Conservation (phyloP, 2,888 invertebrate genomes). For the Rhopalosiphum nymphaeae region DNA sequence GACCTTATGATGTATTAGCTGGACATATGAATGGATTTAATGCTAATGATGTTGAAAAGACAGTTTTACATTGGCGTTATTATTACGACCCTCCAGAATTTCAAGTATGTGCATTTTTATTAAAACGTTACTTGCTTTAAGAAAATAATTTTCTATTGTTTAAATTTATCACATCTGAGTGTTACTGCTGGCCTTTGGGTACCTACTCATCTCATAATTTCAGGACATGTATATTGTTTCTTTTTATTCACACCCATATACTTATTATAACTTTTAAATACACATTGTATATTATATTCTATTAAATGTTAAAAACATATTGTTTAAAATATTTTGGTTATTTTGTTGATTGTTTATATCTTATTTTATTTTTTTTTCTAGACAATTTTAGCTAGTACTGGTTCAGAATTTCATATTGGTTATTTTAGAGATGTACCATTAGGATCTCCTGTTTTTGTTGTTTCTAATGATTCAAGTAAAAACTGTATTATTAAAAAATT, state of each 20-base stretch:
- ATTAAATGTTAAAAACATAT: too few species aligned
- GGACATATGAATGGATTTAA: constrained; percentile 74
- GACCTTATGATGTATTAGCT: constrained; percentile 87
- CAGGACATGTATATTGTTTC: too few species aligned
- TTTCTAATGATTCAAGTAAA: constrained; percentile 79
- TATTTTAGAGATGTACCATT: constrained; percentile 89
- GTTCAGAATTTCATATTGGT: constrained; percentile 85
- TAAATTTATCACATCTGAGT: too few species aligned
- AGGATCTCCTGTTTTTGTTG: constrained; percentile 82
- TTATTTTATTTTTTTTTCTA: constrained; percentile 67
- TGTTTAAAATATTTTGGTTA: neutral
- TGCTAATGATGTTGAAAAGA: constrained; percentile 73
- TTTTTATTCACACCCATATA: too few species aligned
- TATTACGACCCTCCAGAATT: constrained; percentile 96
- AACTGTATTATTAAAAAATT: constrained; percentile 80
- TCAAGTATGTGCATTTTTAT: constrained; percentile 73
- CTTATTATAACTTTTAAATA: too few species aligned
- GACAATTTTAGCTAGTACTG: constrained; percentile 80
- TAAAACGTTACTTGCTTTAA: neutral
- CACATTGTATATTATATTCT: too few species aligned
- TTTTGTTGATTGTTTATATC: neutral
- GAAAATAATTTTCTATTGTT: neutral
- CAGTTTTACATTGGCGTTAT: constrained; percentile 84
- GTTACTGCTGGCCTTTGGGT: too few species aligned
- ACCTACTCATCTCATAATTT: too few species aligned